phyloP scores from a whole-genome alignment of 2,888 invertebrate genomes.

The Caenorhabditis auriculariae region DNA sequence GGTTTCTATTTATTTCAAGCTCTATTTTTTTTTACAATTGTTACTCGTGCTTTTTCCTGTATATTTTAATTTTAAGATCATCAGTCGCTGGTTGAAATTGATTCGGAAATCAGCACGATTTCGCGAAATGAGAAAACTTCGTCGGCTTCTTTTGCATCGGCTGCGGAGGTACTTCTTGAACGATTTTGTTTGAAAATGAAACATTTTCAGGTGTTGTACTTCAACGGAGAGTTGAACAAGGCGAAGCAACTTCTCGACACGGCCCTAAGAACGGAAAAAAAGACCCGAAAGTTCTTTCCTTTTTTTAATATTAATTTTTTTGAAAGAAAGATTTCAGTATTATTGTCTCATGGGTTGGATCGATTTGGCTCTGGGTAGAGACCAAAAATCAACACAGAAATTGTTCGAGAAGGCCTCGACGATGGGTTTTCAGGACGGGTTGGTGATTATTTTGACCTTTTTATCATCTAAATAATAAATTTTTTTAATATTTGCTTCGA shows the following conservation, averaged over 20 bases:
- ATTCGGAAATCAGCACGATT: slow-evolving; percentile 10
- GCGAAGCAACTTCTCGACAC: slow-evolving; percentile 21
- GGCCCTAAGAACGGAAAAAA: slow-evolving; percentile 5
- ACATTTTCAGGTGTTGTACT: slow-evolving; percentile 11
- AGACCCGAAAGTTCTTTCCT: neutral
- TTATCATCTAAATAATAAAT: neutral
- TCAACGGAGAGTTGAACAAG: slow-evolving; percentile 13
- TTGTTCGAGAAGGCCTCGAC: slow-evolving; percentile 29
- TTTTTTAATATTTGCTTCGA: neutral
- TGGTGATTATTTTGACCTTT: neutral
- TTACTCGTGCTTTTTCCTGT: neutral
- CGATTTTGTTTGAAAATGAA: neutral
- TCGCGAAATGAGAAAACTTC: slow-evolving; percentile 17
- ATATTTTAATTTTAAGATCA: slow-evolving; percentile 12
- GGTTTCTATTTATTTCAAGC: slow-evolving; percentile 2
- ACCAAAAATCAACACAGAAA: slow-evolving; percentile 32
- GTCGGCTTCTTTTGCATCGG: slow-evolving; percentile 19
- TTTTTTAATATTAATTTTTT: slow-evolving; percentile 1
- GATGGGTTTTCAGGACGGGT: slow-evolving; percentile 37
- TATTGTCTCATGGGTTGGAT: slow-evolving; percentile 35
- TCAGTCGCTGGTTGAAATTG: slow-evolving; percentile 34
- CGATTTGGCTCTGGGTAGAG: slow-evolving; percentile 30
- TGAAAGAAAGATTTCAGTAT: slow-evolving; percentile 3
- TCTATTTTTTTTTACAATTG: too few species aligned
- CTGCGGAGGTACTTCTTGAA: slow-evolving; percentile 9